These are phyloP conservation scores for Brachylomia viminalis DNA, from an alignment of 2,888 invertebrate species.

Conservation along the genomic window DNA sequence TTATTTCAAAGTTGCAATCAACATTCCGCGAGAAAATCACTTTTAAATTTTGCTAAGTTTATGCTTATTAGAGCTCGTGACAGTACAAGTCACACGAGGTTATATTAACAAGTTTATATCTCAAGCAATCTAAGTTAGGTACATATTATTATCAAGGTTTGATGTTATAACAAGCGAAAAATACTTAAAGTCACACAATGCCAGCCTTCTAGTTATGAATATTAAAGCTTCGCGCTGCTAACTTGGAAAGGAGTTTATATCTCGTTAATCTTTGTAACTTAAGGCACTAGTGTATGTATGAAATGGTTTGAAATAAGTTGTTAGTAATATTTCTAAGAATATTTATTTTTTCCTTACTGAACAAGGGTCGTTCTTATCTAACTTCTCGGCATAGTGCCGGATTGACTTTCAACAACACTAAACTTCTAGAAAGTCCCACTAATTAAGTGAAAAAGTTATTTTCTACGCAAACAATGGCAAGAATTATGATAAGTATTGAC, in stretches of 20 bases:
- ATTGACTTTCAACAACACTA: not conserved
- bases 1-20: no score
- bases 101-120: conserved; percentile 1
- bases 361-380: not conserved
- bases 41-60: no score
- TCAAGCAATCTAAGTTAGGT: conserved; percentile 2
- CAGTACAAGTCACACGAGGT: not conserved
- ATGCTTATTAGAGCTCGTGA: no score
- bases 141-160: not conserved
- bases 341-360: not conserved
- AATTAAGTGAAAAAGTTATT: not conserved
- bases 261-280: conserved; percentile 8
- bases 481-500: not conserved
- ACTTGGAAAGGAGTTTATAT: conserved; percentile 5
- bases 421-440: not conserved
- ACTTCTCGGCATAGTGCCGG: not conserved
- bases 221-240: conserved; percentile 3
- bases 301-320: not conserved
- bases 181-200: not conserved
- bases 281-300: not conserved
- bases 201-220: conserved; percentile 1
- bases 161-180: not conserved
- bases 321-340: not conserved
- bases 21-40: no score
- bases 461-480: not conserved